Evolutionary conservation across 2,888 invertebrate species (phyloP), one percentile per base, ranked within the genome.

Genomic region (Athalia rosae): DNA sequence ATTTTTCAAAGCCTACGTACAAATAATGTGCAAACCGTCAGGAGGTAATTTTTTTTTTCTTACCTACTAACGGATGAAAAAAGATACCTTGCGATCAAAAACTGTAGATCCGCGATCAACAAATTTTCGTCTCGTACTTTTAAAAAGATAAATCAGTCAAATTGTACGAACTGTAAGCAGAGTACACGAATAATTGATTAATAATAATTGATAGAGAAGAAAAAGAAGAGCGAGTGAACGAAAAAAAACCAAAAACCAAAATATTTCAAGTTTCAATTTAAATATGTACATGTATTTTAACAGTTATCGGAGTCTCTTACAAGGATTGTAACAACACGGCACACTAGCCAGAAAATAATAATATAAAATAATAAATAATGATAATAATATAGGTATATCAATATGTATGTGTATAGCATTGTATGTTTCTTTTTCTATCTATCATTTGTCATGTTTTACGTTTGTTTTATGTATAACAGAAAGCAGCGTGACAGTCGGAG

Each of bases 261-360:
- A 78, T 66, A 77, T 76, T 78, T 61, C 71, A 69, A 53, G 43
- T 13, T 58, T 71, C 43, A 56, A 73, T 76, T 77, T 82, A 78
- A 82, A 80, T 81, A 79, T 81, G 80, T 83, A 82, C 81, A 81
- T 78, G 82, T 81, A 83, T 83, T 82, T 82, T 61, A 83, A 83
- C 80, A 82, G 81, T 73, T 67, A 58, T 77, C 77, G 73, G 79
- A 67, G 67, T 76, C 77, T 76, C 78, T 81, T 83, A 83, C 80
- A 84, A 56, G 77, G 59, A 63, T 78, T 77, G 80, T 80, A 81
- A 81, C 74, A 82, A 82, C 74, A 77, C 76, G 79, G 78, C 64
- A 74, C 41, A 66, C 74, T 62, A 78, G 73, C 67, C 66, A 66
- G 77, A 78, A 47, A 64, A 79, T 80, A 78, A 47, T 53, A 53